phyloP scores from a whole-genome alignment of 2,797 vertebrate genomes.

The Pelodytes ibericus region DNA sequence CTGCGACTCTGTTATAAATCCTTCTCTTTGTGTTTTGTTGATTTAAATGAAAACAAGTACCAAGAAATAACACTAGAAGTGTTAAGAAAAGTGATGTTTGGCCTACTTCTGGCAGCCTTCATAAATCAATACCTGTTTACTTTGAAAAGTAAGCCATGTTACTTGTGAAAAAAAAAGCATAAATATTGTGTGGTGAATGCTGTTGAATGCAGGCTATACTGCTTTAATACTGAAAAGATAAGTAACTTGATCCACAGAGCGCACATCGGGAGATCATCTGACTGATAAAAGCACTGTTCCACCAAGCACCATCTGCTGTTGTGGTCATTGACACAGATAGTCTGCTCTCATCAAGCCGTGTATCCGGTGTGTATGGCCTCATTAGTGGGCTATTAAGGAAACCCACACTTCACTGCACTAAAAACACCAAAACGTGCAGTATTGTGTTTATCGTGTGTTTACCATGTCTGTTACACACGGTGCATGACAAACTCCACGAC shows the following conservation, averaged over 20 bases:
- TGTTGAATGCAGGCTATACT: neutral
- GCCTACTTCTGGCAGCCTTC: too few species aligned
- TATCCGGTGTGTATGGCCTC: constrained; percentile 38
- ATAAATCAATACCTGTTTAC: too few species aligned
- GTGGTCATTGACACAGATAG: constrained; percentile 37
- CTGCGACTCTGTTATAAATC: too few species aligned
- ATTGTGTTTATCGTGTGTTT: constrained; percentile 29
- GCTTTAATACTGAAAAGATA: constrained; percentile 28
- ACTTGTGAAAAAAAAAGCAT: too few species aligned
- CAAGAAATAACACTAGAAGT: too few species aligned
- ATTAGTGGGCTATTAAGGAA: constrained; percentile 45
- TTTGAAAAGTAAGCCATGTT: too few species aligned
- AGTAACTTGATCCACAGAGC: constrained; percentile 21
- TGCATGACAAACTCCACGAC: neutral
- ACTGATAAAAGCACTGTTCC: constrained; percentile 37
- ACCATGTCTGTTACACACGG: neutral
- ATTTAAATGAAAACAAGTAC: too few species aligned
- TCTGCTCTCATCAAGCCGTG: constrained; percentile 38
- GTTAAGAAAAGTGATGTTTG: too few species aligned
- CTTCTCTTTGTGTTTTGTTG: too few species aligned
- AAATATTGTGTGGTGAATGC: too few species aligned
- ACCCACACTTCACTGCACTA: constrained; percentile 1
- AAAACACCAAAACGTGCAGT: constrained; percentile 9
- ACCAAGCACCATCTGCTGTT: constrained; percentile 47
- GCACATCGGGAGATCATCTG: constrained; percentile 45